A percentile compares a stretch with the other conserved stretches of the same genome.
Conservation (phyloP, 2,113 vertebrate genomes). For the Paramisgurnus dabryanus region DNA sequence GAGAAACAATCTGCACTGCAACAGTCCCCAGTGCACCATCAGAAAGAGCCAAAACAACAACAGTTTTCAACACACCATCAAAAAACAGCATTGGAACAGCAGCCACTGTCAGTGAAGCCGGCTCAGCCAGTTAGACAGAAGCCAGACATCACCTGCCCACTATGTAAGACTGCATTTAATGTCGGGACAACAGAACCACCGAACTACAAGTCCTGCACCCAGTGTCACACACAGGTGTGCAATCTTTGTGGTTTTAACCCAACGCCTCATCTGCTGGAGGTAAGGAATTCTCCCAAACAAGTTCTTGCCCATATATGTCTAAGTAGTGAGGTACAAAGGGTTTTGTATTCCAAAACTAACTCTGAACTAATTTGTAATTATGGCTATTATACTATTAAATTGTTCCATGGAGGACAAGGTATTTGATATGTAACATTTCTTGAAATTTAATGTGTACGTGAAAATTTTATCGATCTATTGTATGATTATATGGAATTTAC, state of each 20-base stretch:
- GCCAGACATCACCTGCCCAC: constrained; percentile 85
- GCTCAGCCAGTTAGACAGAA: constrained; percentile 72
- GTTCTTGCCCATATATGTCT: not conserved
- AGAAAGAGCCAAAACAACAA: constrained; percentile 55
- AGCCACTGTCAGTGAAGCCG: constrained; percentile 50
- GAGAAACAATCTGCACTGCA: constrained; percentile 63
- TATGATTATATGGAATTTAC: too few species aligned
- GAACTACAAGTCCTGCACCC: constrained; percentile 93
- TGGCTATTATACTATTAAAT: too few species aligned
- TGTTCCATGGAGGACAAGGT: too few species aligned
- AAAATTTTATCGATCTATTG: too few species aligned
- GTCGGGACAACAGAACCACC: constrained; percentile 81
- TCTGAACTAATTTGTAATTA: too few species aligned
- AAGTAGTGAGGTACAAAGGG: not conserved
- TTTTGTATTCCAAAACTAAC: too few species aligned
- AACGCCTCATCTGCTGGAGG: constrained; percentile 93
- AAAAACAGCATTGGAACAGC: constrained; percentile 60
- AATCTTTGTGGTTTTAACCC: constrained; percentile 98
- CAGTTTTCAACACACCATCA: constrained; percentile 62
- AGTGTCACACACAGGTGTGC: constrained; percentile 92
- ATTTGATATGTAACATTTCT: too few species aligned
- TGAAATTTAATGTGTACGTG: too few species aligned
- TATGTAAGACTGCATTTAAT: constrained; percentile 94
- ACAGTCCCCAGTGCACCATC: constrained; percentile 56
- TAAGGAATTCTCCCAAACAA: constrained; percentile 71